phyloP scores from a whole-genome alignment of 2,888 invertebrate genomes.

The Monoplex corrugatus region DNA sequence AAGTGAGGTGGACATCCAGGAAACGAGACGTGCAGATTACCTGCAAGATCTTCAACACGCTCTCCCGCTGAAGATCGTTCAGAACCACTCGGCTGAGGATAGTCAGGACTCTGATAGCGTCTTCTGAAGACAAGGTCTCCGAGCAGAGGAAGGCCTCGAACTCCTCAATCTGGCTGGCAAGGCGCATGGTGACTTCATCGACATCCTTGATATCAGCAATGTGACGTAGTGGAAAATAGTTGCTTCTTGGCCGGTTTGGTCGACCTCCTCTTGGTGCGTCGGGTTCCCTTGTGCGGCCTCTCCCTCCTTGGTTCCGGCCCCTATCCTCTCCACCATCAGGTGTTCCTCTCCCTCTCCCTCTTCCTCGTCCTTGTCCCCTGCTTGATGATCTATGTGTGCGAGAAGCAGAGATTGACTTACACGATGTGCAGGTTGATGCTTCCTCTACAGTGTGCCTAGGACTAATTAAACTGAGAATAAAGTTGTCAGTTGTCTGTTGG shows the following conservation, averaged over 20 bases:
- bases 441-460: not conserved
- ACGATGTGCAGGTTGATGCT: not conserved
- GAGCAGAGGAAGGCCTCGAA: conserved; percentile 46
- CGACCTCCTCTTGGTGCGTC: conserved; percentile 16
- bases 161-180: conserved; percentile 44
- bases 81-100: conserved; percentile 31
- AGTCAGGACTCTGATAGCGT: conserved; percentile 40
- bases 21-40: conserved; percentile 50
- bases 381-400: no score
- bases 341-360: not conserved
- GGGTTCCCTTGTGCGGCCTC: no score
- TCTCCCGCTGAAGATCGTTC: conserved; percentile 51
- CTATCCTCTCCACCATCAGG: not conserved
- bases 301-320: not conserved
- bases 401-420: not conserved
- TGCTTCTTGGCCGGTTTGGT: not conserved
- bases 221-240: not conserved
- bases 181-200: conserved; percentile 47
- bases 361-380: not conserved
- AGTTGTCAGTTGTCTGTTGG: no score
- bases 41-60: conserved; percentile 47
- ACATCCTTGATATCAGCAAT: conserved; percentile 16
- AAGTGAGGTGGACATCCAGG: conserved; percentile 45
- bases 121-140: conserved; percentile 30
- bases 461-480: no score